These are phyloP conservation scores for Sphaerophoria rueppellii DNA, from an alignment of 2,888 invertebrate species.

Conservation along the genomic window DNA sequence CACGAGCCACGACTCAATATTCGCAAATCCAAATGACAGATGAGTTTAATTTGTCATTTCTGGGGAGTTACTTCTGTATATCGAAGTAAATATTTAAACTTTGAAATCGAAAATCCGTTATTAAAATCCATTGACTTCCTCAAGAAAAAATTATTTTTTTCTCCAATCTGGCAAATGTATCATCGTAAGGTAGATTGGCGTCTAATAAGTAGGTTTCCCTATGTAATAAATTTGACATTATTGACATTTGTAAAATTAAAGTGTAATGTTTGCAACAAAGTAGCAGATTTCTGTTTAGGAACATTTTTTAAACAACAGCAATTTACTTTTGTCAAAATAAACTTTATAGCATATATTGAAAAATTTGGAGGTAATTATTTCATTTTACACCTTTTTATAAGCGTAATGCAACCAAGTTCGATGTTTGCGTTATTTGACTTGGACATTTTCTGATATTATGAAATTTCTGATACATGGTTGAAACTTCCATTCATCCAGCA, in stretches of 20 bases:
- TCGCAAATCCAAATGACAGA: too few relatives aligned
- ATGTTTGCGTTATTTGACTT: too few relatives aligned
- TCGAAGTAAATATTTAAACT: slow-evolving; percentile 31
- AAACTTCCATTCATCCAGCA: too few relatives aligned
- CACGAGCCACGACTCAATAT: slow-evolving; percentile 23
- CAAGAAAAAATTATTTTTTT: slow-evolving; percentile 56
- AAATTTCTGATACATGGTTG: too few relatives aligned
- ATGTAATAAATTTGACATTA: slow-evolving; percentile 46
- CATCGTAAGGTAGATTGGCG: slow-evolving; percentile 49
- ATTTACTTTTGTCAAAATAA: too few relatives aligned
- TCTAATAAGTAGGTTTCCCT: slow-evolving; percentile 3
- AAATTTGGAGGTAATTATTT: too few relatives aligned
- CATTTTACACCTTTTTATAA: too few relatives aligned
- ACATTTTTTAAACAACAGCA: too few relatives aligned
- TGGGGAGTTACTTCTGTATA: not conserved
- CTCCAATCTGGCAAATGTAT: slow-evolving; percentile 67
- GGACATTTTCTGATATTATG: too few relatives aligned
- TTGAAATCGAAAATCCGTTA: slow-evolving; percentile 52
- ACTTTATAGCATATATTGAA: too few relatives aligned
- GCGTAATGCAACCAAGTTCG: too few relatives aligned
- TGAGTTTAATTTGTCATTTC: not conserved
- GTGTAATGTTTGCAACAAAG: slow-evolving; percentile 8
- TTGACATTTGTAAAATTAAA: slow-evolving; percentile 31
- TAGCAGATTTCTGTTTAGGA: too few relatives aligned
- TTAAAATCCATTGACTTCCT: slow-evolving; percentile 68